A percentile compares a stretch with the other conserved stretches of the same genome.
Conservation (phyloP, 2,888 invertebrate genomes). For the Liposcelis brunnea region DNA sequence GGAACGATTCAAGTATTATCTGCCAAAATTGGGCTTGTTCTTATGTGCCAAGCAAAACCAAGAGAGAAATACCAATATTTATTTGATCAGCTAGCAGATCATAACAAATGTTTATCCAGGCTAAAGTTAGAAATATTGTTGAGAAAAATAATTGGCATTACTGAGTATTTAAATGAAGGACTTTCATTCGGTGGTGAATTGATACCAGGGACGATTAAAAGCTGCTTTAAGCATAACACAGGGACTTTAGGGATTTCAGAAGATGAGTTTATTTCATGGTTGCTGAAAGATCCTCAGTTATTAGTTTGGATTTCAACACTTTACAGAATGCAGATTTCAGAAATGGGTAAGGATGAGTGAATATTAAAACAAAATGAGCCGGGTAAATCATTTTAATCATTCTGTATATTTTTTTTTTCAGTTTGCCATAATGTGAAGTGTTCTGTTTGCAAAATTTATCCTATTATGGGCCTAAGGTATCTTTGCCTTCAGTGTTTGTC, state of each 20-base stretch:
- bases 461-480: slow-evolving; percentile 42
- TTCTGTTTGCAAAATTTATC: slow-evolving; percentile 37
- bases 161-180: slow-evolving; percentile 43
- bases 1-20: slow-evolving; percentile 46
- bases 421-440: slow-evolving; percentile 41
- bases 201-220: slow-evolving; percentile 47
- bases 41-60: slow-evolving; percentile 45
- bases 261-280: slow-evolving; percentile 50
- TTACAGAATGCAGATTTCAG: slow-evolving; percentile 40
- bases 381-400: slow-evolving; percentile 9
- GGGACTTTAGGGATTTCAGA: slow-evolving; percentile 50
- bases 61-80: slow-evolving; percentile 46
- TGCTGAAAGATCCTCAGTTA: slow-evolving; percentile 40
- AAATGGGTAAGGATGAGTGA: slow-evolving; percentile 29
- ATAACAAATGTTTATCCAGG: slow-evolving; percentile 54
- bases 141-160: slow-evolving; percentile 39
- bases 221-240: slow-evolving; percentile 45
- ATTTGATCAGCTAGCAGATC: slow-evolving; percentile 52
- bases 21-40: slow-evolving; percentile 46
- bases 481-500: slow-evolving; percentile 44
- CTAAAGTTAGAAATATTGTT: slow-evolving; percentile 42
- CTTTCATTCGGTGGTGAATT: slow-evolving; percentile 41
- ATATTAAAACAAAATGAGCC: no score
- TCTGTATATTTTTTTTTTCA: slow-evolving; percentile 20
- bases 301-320: slow-evolving; percentile 48